A percentile compares a stretch with the other conserved stretches of the same genome.
Conservation (phyloP, 1,140 invertebrate genomes). For the Spodoptera frugiperda region DNA sequence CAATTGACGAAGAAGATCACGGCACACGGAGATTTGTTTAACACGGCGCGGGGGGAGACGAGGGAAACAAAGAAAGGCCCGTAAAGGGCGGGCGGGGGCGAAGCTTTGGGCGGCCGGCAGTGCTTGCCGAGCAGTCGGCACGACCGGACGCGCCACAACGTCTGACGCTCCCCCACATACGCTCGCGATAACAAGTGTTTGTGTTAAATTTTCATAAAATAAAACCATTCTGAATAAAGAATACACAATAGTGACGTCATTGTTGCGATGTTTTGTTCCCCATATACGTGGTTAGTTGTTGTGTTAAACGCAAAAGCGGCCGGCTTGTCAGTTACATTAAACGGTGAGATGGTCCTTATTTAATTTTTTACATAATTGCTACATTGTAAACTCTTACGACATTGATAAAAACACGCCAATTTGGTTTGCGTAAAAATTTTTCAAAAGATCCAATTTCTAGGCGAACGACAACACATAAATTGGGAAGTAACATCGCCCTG, state of each 20-base stretch:
- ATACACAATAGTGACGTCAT: conserved; percentile 47
- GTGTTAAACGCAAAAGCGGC: conserved; percentile 48
- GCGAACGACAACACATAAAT: not conserved
- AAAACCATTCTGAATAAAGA: conserved; percentile 6
- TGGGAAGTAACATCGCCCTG: conserved; percentile 4
- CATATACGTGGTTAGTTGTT: conserved; percentile 29
- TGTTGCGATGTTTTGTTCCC: conserved; percentile 70
- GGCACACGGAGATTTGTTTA: conserved; percentile 77
- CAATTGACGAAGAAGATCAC: conserved; percentile 76
- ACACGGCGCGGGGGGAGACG: conserved; percentile 65
- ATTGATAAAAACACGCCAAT: not conserved
- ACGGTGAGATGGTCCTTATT: conserved; percentile 58
- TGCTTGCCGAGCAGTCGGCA: conserved; percentile 45
- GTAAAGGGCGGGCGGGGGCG: conserved; percentile 76
- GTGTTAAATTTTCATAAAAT: conserved; percentile 47
- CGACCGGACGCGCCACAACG: conserved; percentile 50
- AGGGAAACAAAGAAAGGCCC: conserved; percentile 81
- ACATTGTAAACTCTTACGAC: not conserved
- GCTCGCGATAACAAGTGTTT: conserved; percentile 46
- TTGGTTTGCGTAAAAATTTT: not conserved
- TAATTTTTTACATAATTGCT: conserved; percentile 6
- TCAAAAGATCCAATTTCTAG: not conserved
- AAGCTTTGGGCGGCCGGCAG: conserved; percentile 42
- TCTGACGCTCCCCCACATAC: conserved; percentile 29
- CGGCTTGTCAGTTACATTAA: conserved; percentile 47